Base-by-base conservation (phyloP, 2,797 vertebrate species). In the Gallinago solitaria region DNA sequence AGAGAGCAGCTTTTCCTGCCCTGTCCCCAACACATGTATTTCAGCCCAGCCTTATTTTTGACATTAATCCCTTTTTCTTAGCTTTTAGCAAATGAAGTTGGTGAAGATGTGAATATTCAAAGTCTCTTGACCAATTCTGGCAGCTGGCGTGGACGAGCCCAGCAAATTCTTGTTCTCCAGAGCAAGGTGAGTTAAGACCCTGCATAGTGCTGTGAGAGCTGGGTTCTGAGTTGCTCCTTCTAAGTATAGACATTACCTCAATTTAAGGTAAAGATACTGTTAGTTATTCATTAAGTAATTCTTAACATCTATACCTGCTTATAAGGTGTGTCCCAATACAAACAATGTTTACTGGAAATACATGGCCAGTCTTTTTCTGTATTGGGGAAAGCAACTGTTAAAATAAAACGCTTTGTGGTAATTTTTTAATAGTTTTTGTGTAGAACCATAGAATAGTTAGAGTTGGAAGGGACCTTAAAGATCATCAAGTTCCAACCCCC, bases 161-260 rank as follows among this genome's bases (percentile, higher is more conserved):
- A 99, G 95, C 99, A 99, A 94, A 99, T 99, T 56, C 98, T 99
- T 7, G 96, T 98, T 92, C 97, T 99, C 47, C 99, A 99, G 89
- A 98, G 96, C 90, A 98, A 98, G 98, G 99, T 99, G 93, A 98
- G 98, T 90, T 39, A 27, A 14, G 4, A 12, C 7, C 16, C 67
- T 85, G 71, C 25, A 4, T 4, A 1, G 23, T 45, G 56, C 50
- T 27, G 1, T 14, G 18, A 37, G 54, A 83, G 59, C 50, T 89
- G 83, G 20, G 51, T 56, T 53, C 86, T 54, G 41, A 56, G 30
- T 3, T 81, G 54, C 70, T 64, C 54, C 76, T 75, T 65, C 48
- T 24, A 18, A 4, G 3, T 20, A 21, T 2, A 50, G 37, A 1
- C 56, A 12, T 24, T 65, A 37, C 37, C 32, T 84, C 80, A 54